phyloP scores from a whole-genome alignment of 2,113 vertebrate species.

The Antigone vipio region DNA sequence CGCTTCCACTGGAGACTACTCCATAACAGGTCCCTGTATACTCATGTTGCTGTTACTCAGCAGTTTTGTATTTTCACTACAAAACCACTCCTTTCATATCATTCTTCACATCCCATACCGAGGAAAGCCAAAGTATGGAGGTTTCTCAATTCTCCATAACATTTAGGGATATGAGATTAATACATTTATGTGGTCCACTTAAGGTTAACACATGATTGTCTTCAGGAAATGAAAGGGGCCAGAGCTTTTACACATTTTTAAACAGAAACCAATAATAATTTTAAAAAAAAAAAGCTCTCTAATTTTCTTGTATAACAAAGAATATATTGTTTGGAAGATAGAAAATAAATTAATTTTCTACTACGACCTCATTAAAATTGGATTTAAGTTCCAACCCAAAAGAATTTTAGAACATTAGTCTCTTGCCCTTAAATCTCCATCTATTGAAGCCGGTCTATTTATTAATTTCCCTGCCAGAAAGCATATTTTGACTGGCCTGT shows the following conservation, averaged over 20 bases:
- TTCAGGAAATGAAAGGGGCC: conserved; percentile 48
- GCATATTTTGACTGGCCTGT: conserved; percentile 60
- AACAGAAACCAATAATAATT: background rate
- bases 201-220: conserved; percentile 21
- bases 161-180: background rate
- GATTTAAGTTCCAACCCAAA: conserved; percentile 59
- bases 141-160: conserved; percentile 1
- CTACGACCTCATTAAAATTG: conserved; percentile 64
- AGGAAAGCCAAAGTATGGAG: conserved; percentile 6
- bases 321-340: conserved; percentile 52
- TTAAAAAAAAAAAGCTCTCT: background rate
- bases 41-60: conserved; percentile 52
- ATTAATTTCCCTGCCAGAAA: conserved; percentile 55
- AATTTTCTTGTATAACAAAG: conserved; percentile 32
- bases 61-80: conserved; percentile 38
- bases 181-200: background rate
- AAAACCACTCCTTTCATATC: background rate
- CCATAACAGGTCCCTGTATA: background rate
- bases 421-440: conserved; percentile 48
- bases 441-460: conserved; percentile 40
- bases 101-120: conserved; percentile 23
- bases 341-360: conserved; percentile 55
- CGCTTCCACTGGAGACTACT: conserved; percentile 11
- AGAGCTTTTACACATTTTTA: background rate
- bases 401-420: conserved; percentile 50